These are phyloP conservation scores for Tonatia bakeri DNA, from an alignment of 2,113 vertebrate species.

Conservation along the genomic window DNA sequence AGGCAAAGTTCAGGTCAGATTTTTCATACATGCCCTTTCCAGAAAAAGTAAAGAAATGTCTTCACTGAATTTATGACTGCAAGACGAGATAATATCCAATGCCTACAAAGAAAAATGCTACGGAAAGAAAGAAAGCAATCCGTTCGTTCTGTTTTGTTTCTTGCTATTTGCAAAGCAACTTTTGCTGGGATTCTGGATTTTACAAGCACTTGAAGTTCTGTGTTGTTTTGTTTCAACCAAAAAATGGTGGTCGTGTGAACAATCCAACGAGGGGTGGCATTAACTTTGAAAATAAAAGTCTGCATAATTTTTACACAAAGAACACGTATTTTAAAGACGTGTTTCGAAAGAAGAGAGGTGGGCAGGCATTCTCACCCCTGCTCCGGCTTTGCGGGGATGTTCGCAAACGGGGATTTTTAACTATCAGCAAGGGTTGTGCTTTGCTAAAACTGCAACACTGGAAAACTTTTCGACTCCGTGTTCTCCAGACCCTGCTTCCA, in stretches of 20 bases:
- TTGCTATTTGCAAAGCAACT: background rate
- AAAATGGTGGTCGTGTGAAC: background rate
- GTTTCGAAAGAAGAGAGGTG: background rate
- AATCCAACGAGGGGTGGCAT: background rate
- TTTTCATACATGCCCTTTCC: background rate
- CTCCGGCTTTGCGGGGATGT: background rate
- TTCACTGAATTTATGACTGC: background rate
- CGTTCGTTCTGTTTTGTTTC: background rate
- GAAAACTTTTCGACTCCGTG: background rate
- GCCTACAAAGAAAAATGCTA: background rate
- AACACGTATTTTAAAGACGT: background rate
- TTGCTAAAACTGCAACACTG: background rate
- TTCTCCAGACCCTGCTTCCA: background rate
- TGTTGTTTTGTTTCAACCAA: background rate
- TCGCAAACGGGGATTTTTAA: background rate
- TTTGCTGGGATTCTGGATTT: background rate
- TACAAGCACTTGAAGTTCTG: constrained; percentile 5
- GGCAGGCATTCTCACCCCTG: background rate
- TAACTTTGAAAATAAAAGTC: background rate
- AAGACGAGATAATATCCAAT: background rate
- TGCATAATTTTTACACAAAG: background rate
- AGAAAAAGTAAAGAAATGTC: background rate
- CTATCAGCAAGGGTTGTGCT: too few relatives aligned
- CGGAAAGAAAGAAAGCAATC: background rate
- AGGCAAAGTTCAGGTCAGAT: background rate